Percentiles rank a stretch among this genome's conserved stretches.
Evolutionary conservation across 2,113 vertebrate species (phyloP).

Genomic region (Rhynchopsitta pachyrhyncha): DNA sequence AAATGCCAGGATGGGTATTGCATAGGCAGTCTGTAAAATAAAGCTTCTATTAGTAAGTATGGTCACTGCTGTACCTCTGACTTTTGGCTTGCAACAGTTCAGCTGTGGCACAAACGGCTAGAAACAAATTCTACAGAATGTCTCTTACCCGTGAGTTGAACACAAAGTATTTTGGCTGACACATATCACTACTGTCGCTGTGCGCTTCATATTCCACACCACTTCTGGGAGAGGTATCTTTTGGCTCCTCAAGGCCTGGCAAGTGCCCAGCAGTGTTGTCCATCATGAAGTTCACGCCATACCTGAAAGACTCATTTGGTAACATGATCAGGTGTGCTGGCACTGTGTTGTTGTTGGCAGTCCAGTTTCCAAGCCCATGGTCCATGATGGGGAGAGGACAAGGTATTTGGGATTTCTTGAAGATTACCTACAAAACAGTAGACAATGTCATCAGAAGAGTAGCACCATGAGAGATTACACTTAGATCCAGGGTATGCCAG

Average conservation of each 20-base stretch:
- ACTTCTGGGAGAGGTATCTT: conserved; percentile 45
- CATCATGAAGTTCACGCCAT: conserved; percentile 79
- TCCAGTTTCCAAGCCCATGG: conserved; percentile 77
- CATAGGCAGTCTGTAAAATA: conserved; percentile 91
- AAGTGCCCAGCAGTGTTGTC: conserved; percentile 78
- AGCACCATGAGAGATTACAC: not conserved
- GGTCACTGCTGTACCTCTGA: not conserved
- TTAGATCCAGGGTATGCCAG: not conserved
- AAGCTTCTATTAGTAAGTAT: conserved; percentile 44
- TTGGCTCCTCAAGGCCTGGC: conserved; percentile 58
- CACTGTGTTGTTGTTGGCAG: conserved; percentile 75
- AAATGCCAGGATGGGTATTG: conserved; percentile 96
- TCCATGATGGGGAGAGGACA: conserved; percentile 87
- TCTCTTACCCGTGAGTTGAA: conserved; percentile 92
- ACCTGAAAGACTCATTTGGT: conserved; percentile 71
- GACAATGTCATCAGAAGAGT: not conserved
- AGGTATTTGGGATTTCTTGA: conserved; percentile 93
- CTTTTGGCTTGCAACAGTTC: not conserved
- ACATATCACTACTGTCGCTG: conserved; percentile 79
- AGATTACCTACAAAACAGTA: conserved; percentile 84
- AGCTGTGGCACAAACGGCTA: not conserved
- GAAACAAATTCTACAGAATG: not conserved
- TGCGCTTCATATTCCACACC: conserved; percentile 78
- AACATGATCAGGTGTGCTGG: conserved; percentile 62
- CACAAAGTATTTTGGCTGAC: conserved; percentile 91